Conservation (phyloP, 2,113 vertebrate genomes). For the Hystrix cristata region DNA sequence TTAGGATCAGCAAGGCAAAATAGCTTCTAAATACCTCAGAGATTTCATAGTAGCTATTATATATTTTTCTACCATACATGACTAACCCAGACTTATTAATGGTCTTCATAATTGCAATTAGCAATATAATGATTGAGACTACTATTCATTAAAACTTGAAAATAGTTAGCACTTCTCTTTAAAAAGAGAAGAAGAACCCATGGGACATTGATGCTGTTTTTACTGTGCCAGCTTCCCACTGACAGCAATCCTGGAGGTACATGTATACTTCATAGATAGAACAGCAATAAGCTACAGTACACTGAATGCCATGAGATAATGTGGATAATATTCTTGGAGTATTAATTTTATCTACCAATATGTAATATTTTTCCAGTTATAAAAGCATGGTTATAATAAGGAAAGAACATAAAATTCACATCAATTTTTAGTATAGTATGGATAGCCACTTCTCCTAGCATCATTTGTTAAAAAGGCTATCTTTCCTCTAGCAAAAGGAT, state of each 20-base stretch:
- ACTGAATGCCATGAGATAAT: not conserved
- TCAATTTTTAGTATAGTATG: not conserved
- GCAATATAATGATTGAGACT: not conserved
- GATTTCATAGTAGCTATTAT: not conserved
- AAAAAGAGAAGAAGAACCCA: not conserved
- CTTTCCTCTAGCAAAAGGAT: no score
- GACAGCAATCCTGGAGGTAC: not conserved
- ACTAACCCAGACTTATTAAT: conserved; percentile 15
- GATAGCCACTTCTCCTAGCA: no score
- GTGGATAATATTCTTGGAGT: not conserved
- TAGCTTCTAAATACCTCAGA: not conserved
- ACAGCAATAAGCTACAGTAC: not conserved
- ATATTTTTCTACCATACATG: conserved; percentile 23
- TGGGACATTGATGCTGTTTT: not conserved
- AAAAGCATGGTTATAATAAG: conserved; percentile 2
- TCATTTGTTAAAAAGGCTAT: no score
- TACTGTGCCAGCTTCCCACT: not conserved
- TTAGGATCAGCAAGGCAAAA: conserved; percentile 15
- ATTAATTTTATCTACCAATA: not conserved
- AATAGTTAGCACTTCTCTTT: not conserved
- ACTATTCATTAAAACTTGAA: conserved; percentile 37
- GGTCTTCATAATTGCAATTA: not conserved
- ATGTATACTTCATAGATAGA: not conserved
- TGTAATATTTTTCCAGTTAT: not conserved
- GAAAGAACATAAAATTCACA: not conserved